Conservation (phyloP, 1,140 invertebrate species). For the Harlomillsia oculata region DNA sequence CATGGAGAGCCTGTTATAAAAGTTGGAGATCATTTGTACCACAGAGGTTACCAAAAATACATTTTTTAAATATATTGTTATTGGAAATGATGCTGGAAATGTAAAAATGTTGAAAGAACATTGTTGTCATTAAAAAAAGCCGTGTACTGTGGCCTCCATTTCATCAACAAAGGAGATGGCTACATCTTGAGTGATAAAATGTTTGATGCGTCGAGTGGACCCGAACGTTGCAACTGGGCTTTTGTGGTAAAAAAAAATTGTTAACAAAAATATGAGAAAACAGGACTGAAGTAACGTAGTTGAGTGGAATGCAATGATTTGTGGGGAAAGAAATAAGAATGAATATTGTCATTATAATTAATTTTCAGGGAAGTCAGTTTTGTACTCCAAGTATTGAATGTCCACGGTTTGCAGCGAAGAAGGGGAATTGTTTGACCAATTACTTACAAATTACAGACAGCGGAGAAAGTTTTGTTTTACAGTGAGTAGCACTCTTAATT, state of each 20-base stretch:
- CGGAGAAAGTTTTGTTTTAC: conserved; percentile 20
- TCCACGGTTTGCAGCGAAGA: conserved; percentile 13
- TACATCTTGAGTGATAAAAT: conserved; percentile 21
- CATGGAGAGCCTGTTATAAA: background rate
- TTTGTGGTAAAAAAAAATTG: conserved; percentile 32
- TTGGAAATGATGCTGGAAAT: background rate
- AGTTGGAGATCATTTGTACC: conserved; percentile 15
- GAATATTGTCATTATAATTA: no score
- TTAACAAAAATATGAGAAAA: background rate
- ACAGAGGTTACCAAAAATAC: conserved; percentile 11
- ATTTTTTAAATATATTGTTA: background rate
- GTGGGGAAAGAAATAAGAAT: no score
- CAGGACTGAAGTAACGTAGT: background rate
- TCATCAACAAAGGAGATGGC: conserved; percentile 26
- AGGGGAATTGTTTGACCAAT: conserved; percentile 16
- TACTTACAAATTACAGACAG: conserved; percentile 32
- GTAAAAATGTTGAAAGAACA: background rate
- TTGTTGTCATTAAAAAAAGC: conserved; percentile 8
- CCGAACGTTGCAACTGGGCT: conserved; percentile 18
- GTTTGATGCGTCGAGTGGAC: background rate
- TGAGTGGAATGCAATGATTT: background rate
- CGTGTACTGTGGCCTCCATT: conserved; percentile 28
- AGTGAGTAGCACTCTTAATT: conserved; percentile 14
- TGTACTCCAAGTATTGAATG: conserved; percentile 30
- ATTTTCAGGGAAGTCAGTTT: conserved; percentile 30